Base-by-base conservation (phyloP, 2,113 vertebrate genomes). In the Gasterosteus nipponicus region DNA sequence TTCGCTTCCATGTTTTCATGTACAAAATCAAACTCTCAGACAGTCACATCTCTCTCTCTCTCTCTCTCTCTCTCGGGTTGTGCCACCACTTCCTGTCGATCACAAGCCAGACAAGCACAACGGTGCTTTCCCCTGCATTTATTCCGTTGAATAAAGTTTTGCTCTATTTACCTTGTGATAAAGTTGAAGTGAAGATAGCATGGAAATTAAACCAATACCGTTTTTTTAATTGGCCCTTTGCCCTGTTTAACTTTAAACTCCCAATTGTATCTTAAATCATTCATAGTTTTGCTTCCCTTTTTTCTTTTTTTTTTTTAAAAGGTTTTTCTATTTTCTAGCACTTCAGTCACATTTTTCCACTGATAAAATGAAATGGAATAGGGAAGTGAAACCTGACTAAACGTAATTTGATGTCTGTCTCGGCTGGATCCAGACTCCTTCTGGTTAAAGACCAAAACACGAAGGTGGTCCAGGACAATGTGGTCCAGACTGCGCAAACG, bases 291-390 rank as follows among this genome's bases (percentile, higher is more conserved):
- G 7, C 12, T 42, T 26, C 22, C 22, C 22, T 33, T 5, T 59
- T 10, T 19, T 3, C 29, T 15, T 49, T 31, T 10, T 10, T 19
- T 3, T 39, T 15, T 49, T 31, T 10, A 31, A 51, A 68, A 31
- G 51, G 14, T 14, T 14, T 51, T 26, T 22, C 9, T 19, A 11
- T 51, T 44, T 59, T 41, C 26, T 26, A 44, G 26, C 22, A 35
- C 14, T 16, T 7, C 68, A 33, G 41, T 65, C 15, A 57, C 47
- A 35, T 61, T 41, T 57, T 70, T 31, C 53, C 15, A 35, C 42
- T 57, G 68, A 80, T 64, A 9, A 68, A 46, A 80, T 84, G 53
- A 77, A 38, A 69, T 5, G 12, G 49, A 16, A 72, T 33, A 35
- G 1, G n/a, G 31, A 79, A 66, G 51, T 54, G 26, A 72, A 42